These are phyloP conservation scores for Leptinotarsa defecta DNA, from an alignment of 1,140 invertebrate genomes.

Conservation along the genomic window DNA sequence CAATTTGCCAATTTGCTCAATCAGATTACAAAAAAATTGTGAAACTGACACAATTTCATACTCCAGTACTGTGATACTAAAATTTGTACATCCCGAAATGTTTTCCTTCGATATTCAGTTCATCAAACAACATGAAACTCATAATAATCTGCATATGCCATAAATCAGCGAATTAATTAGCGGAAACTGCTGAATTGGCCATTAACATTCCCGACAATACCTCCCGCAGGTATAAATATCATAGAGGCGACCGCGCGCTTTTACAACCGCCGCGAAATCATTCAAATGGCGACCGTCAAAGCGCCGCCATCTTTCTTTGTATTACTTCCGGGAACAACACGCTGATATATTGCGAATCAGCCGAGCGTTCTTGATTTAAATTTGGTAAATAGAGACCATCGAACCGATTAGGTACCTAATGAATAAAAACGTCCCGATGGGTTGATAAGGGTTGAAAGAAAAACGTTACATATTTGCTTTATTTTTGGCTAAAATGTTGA, in stretches of 20 bases:
- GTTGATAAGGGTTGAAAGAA: too few species aligned
- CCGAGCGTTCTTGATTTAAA: background rate
- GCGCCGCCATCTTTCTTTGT: slow-evolving; percentile 33
- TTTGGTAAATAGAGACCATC: background rate
- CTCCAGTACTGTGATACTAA: too few species aligned
- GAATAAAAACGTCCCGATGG: too few species aligned
- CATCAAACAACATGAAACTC: too few species aligned
- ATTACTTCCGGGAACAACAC: slow-evolving; percentile 26
- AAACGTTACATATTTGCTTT: too few species aligned
- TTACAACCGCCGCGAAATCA: slow-evolving; percentile 22
- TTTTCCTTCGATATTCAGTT: too few species aligned
- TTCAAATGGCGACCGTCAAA: slow-evolving; percentile 32
- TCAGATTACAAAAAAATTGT: too few species aligned
- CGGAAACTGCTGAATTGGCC: slow-evolving; percentile 34
- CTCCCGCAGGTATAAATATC: slow-evolving; percentile 32
- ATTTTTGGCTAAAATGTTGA: too few species aligned
- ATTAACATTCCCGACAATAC: slow-evolving; percentile 33
- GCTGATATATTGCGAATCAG: background rate
- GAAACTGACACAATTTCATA: too few species aligned
- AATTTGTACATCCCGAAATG: too few species aligned
- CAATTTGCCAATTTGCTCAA: too few species aligned
- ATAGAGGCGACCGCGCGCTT: slow-evolving; percentile 23
- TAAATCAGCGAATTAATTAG: slow-evolving; percentile 29
- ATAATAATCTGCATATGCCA: background rate
- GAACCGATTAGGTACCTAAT: background rate